Evolutionary conservation across 2,888 invertebrate species (phyloP), one percentile per base, ranked within the genome.

Genomic region (Dorcus parallelipipedus): DNA sequence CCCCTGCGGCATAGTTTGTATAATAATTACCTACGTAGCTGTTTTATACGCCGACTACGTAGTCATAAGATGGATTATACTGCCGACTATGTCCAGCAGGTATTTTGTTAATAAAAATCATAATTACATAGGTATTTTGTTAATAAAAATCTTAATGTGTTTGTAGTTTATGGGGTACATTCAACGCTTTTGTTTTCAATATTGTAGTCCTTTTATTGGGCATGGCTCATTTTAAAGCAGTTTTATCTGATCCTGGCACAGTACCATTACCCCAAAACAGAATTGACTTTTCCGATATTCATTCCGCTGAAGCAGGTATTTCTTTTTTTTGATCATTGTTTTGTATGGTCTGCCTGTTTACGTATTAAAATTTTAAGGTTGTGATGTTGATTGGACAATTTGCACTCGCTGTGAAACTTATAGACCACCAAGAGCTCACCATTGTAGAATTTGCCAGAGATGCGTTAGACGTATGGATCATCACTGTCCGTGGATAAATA

Each of bases 401-500:
- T 90, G 91, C 77, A 83, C 88, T 59, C 80, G 93, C 68, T 91
- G 91, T 75, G 89, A 93, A 80, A 88, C 91, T 51, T 86, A 91
- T 76, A 80, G 90, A 51, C 93, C 93, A 7, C 93, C 93, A 0
- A 79, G 91, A 65, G 93, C 93, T 6, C 93, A 93, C 77, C 93
- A 95, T 75, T 95, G 94, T 78, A 85, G 92, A 67, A 90, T 93
- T 65, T 95, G 93, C 73, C 88, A 90, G 69, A 81, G 92, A 62
- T 93, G 93, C 73, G 87, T 94, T 59, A 79, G 86, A 62, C 81
- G 87, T 71, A 90, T 91, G 90, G 91, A 91, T 74, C 93, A 95
- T 77, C 93, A 94, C 76, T 91, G 91, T 79, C 90, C 92, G 4
- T 93, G 92, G 92, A 93, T 95, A 49, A 95, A 95, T 76, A 95